These are phyloP conservation scores for Actinia equina DNA, from an alignment of 64 coral and sea anemone species.

Conservation along the genomic window DNA sequence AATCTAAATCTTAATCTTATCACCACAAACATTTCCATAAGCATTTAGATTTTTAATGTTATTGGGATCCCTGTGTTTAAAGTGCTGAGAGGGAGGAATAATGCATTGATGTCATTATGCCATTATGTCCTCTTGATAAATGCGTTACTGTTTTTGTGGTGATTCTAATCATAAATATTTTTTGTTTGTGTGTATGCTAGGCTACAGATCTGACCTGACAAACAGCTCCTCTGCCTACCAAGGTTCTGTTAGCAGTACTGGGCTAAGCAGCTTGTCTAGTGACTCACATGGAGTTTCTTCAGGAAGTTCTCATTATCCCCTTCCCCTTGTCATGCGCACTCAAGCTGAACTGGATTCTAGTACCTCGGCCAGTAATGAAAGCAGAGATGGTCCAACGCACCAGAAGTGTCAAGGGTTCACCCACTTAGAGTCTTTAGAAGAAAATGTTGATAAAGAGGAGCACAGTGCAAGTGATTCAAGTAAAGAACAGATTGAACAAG, in stretches of 20 bases:
- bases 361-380: slow-evolving; percentile 44
- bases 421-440: background rate
- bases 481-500: background rate
- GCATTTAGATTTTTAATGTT: no score
- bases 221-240: slow-evolving; percentile 36
- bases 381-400: slow-evolving; percentile 16
- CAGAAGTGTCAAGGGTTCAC: background rate
- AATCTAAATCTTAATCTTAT: no score
- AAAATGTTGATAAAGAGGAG: background rate
- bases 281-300: background rate
- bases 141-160: background rate
- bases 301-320: background rate
- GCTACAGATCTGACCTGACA: background rate
- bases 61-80: no score
- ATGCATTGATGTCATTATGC: no score
- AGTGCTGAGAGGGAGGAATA: no score
- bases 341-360: slow-evolving; percentile 33
- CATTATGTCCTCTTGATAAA: no score
- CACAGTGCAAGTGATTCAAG: background rate
- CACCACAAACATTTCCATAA: no score
- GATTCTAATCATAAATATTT: background rate
- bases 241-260: slow-evolving; percentile 44
- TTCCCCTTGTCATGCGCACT: slow-evolving; percentile 31
- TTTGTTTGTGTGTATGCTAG: background rate
- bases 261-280: slow-evolving; percentile 35